Evolutionary conservation across 2,797 vertebrate species (phyloP).

Genomic region (Sebastiscus albofasciatus): DNA sequence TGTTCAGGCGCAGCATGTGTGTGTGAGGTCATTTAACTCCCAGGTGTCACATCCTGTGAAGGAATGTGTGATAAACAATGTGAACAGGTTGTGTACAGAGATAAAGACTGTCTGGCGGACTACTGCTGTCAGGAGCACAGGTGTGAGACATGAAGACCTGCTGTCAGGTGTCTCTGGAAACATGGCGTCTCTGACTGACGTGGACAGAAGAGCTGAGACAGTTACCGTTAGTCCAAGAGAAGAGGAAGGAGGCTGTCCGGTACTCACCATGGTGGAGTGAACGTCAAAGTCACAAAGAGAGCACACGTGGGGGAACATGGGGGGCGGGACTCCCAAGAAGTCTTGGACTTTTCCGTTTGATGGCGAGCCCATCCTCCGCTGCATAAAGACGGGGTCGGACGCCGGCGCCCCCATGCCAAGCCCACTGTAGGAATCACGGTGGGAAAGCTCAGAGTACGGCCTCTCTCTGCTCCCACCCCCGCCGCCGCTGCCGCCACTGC

Average conservation of each 20-base stretch:
- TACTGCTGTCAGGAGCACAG: neutral
- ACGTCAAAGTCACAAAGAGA: constrained; percentile 88
- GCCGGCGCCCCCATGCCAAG: constrained; percentile 65
- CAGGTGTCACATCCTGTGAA: neutral
- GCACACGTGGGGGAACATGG: constrained; percentile 85
- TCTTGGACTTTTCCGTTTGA: constrained; percentile 84
- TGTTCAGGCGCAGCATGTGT: neutral
- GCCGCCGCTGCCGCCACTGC: constrained; percentile 10
- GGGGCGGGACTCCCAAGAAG: constrained; percentile 83
- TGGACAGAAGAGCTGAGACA: constrained; percentile 13
- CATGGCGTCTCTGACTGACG: neutral
- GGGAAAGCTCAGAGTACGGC: constrained; percentile 78
- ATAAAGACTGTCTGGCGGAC: too few relatives aligned
- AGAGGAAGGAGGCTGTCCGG: constrained; percentile 45
- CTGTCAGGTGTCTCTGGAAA: neutral
- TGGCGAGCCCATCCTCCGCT: constrained; percentile 78
- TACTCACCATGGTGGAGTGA: constrained; percentile 86
- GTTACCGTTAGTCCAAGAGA: constrained; percentile 54
- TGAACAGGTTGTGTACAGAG: too few relatives aligned
- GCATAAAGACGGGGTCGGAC: constrained; percentile 74
- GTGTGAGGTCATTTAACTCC: neutral
- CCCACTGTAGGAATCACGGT: constrained; percentile 69
- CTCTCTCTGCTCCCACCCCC: constrained; percentile 66
- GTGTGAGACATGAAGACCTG: neutral
- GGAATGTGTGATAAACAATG: neutral